Conservation (phyloP, 2,113 vertebrate species). For the Sakesphorus luctuosus region DNA sequence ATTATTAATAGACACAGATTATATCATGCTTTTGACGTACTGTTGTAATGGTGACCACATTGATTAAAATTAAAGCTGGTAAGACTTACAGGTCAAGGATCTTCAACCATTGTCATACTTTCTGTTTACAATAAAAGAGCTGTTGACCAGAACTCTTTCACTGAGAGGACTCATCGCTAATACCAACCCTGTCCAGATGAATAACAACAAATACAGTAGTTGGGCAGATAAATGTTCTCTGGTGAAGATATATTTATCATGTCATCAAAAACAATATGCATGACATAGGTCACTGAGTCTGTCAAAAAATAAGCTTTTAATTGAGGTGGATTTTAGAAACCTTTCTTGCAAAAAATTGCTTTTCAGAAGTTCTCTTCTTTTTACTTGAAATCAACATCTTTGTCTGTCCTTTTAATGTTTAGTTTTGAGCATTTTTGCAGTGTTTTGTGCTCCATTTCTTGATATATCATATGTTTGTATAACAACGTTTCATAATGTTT, state of each 20-base stretch:
- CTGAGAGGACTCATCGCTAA: not conserved
- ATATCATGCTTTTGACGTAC: not conserved
- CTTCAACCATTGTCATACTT: not conserved
- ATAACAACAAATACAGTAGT: not conserved
- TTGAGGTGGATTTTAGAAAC: not conserved
- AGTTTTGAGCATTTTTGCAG: not conserved
- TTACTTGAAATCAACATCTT: not conserved
- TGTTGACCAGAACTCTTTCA: not conserved
- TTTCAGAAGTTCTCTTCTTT: not conserved
- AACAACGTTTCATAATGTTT: not conserved
- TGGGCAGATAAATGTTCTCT: not conserved
- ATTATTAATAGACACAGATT: not conserved
- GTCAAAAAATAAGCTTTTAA: not conserved
- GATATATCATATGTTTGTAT: not conserved
- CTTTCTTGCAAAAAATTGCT: not conserved
- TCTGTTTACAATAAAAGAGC: not conserved
- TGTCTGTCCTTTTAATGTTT: not conserved
- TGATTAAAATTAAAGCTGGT: not conserved
- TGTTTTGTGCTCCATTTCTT: not conserved
- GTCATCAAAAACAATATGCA: not conserved
- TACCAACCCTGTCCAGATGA: not conserved
- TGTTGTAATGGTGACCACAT: not conserved
- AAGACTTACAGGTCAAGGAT: not conserved
- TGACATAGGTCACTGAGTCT: not conserved
- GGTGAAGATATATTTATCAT: not conserved